Base-by-base conservation (phyloP, 1,140 invertebrate species). In the Drosophila aff. region DNA sequence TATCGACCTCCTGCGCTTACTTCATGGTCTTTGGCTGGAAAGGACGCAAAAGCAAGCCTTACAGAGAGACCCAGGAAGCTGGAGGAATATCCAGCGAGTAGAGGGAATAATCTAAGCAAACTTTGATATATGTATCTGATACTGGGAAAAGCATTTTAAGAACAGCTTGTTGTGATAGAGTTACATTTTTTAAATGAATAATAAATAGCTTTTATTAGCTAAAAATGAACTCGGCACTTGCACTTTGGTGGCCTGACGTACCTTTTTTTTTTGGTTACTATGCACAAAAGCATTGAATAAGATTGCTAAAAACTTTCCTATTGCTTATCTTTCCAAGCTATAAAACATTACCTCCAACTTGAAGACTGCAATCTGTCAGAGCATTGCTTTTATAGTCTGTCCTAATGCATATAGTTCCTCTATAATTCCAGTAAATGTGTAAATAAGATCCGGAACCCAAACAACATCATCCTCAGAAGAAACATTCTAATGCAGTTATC, bases 1-100 rank as follows among this genome's bases (percentile, higher is more conserved):
- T 64, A 89, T 53, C 63, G 81, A 9, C 85, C 79, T 3, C 65
- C 73, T 0, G 6, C 3, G 0, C 44, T 71, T 1, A 36, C 41
- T 1, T 64, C 65, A 6, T 80, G 68, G 80, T 66, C 80, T 9
- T 16, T 80, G 26, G 44, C 36, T 31, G 62, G 21, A 0, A 59
- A 65, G 52, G 65, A 66, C 6, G 16, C 41, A 36, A 41, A 21
- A 3, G 50, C 57, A 2, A 52, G 31, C 31, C 31, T 33, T 9
- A 33, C 9, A 33, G 9, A 33, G 31, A 33, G 8, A 3, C 13
- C 36, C n/a, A 33, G 9, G 40, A 44, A 41, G 7, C 60, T 44
- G 23, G 50, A 81, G 28, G 33, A 33, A 4, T 62, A 71, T 46
- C 53, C 55, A 40, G 21, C 4, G 0, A 41, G 36, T 3, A 60